Percentiles rank a stretch among this genome's conserved stretches.
Conservation (phyloP, 2,888 invertebrate species). For the Syrphus vitripennis region DNA sequence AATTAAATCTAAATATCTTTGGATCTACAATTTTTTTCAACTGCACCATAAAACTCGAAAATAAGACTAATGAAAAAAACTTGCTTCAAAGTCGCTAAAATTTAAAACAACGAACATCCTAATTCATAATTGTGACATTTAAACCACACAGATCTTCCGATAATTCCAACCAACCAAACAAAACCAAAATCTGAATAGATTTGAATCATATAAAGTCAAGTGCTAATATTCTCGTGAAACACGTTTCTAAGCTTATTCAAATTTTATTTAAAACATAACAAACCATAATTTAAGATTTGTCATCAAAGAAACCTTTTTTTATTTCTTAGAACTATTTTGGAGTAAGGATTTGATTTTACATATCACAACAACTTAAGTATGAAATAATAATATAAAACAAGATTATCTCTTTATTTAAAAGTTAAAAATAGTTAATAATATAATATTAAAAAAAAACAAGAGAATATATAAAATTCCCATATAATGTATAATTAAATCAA, state of each 20-base stretch:
- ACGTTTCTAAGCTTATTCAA: neutral
- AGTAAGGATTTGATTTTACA: neutral
- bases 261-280: slow-evolving; percentile 2
- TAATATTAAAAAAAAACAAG: too few relatives aligned
- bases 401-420: neutral
- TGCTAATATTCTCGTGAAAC: neutral
- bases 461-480: too few relatives aligned
- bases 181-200: neutral
- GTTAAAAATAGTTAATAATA: neutral
- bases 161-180: too few relatives aligned
- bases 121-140: neutral
- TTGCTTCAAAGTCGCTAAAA: neutral
- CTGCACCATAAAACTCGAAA: too few relatives aligned
- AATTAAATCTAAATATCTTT: too few relatives aligned
- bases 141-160: neutral
- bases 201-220: neutral
- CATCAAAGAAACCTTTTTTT: neutral
- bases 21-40: too few relatives aligned
- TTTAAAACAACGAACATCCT: neutral
- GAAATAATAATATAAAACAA: neutral
- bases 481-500: too few relatives aligned
- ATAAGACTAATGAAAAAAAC: too few relatives aligned
- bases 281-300: slow-evolving; percentile 20
- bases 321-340: neutral
- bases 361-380: neutral